Percentiles rank a stretch among this genome's conserved stretches.
Evolutionary conservation across 2,113 vertebrate genomes (phyloP).

Genomic region (Hucho hucho): DNA sequence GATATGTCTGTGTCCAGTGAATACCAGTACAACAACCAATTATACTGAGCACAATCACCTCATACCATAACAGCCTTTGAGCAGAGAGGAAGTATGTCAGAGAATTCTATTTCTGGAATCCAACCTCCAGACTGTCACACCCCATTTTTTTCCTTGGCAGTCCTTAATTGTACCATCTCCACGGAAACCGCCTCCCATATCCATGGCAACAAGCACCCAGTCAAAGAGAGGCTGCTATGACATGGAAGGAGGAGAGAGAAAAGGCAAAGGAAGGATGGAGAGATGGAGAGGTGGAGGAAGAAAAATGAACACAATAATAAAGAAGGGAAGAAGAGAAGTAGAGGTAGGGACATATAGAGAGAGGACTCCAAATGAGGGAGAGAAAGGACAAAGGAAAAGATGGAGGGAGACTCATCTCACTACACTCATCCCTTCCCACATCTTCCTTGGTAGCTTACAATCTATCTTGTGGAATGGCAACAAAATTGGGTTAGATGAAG

Average conservation of each 20-base stretch:
- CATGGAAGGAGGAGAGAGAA: conserved; percentile 8
- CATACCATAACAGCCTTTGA: no score
- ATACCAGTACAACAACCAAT: no score
- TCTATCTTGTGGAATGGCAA: no score
- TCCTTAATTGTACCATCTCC: conserved; percentile 65
- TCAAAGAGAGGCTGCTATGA: conserved; percentile 36
- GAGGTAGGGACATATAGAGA: neutral
- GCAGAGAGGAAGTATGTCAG: conserved; percentile 29
- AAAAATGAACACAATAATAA: neutral
- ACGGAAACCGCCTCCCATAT: conserved; percentile 71
- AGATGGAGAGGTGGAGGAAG: neutral
- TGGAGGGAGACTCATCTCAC: neutral
- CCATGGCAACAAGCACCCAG: conserved; percentile 59
- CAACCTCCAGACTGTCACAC: conserved; percentile 38
- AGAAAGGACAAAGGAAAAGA: neutral
- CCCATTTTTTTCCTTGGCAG: conserved; percentile 39
- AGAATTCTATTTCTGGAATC: conserved; percentile 40
- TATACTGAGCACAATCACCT: no score
- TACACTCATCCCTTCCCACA: neutral
- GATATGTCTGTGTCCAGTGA: no score
- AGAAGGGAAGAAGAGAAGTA: neutral
- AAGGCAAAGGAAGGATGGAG: conserved; percentile 3
- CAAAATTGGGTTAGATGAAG: no score
- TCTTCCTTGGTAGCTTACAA: neutral
- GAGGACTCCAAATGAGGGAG: neutral